A percentile compares a stretch with the other conserved stretches of the same genome.
Evolutionary conservation across 1,140 invertebrate genomes (phyloP).

Genomic region (Drusus annulatus): DNA sequence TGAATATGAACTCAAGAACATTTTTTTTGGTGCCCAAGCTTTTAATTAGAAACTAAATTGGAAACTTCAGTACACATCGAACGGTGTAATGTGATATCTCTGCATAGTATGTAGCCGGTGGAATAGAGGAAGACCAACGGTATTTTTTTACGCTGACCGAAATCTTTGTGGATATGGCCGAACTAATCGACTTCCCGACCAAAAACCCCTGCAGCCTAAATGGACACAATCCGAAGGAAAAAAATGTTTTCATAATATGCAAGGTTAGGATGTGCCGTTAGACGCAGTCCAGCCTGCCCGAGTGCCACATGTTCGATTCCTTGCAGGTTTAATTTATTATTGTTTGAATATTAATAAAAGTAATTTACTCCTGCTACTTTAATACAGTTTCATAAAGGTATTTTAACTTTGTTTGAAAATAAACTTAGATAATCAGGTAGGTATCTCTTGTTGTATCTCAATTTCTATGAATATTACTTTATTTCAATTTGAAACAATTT

Average conservation of each 20-base stretch:
- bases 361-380: no score
- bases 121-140: not conserved
- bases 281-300: not conserved
- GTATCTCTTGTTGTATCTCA: no score
- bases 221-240: not conserved
- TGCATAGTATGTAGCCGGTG: no score
- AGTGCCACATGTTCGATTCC: conserved; percentile 5
- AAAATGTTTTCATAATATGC: not conserved
- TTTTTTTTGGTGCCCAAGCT: no score
- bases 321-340: not conserved
- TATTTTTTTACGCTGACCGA: conserved; percentile 9
- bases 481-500: no score
- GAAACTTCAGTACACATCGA: no score
- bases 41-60: no score
- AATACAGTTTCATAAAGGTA: no score
- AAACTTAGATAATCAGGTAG: no score
- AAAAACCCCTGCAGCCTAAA: conserved; percentile 5
- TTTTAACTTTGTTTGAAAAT: no score
- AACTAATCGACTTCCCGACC: conserved; percentile 26
- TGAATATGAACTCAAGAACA: no score
- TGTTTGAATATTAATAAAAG: not conserved
- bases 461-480: no score
- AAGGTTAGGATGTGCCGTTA: conserved; percentile 8
- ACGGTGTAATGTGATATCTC: not conserved
- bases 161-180: conserved; percentile 1